These are phyloP conservation scores for Cacoxenus indagator DNA, from an alignment of 2,888 invertebrate genomes.

Conservation along the genomic window DNA sequence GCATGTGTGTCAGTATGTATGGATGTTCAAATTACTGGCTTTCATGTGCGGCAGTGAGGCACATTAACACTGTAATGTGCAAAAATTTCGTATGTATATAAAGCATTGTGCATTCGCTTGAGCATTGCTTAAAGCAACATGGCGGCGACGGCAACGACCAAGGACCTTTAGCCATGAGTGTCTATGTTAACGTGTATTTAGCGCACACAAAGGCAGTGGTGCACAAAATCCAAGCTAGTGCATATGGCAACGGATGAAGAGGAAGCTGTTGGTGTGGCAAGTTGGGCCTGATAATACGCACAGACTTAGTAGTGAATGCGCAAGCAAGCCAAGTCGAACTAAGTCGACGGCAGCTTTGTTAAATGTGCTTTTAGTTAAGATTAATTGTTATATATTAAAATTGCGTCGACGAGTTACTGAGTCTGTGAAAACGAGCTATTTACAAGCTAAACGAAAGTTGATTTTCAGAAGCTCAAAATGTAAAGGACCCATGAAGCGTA, in stretches of 20 bases:
- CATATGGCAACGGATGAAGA: conserved; percentile 45
- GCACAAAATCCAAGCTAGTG: conserved; percentile 44
- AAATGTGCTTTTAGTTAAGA: conserved; percentile 61
- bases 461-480: conserved; percentile 52
- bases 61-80: conserved; percentile 70
- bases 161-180: conserved; percentile 21
- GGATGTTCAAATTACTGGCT: conserved; percentile 58
- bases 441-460: conserved; percentile 68
- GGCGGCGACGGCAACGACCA: conserved; percentile 48
- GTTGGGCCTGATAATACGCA: conserved; percentile 33
- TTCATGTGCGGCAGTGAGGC: conserved; percentile 67
- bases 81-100: conserved; percentile 52
- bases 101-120: conserved; percentile 33
- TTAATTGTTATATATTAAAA: conserved; percentile 67
- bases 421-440: conserved; percentile 66
- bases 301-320: conserved; percentile 10
- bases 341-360: not conserved
- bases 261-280: not conserved
- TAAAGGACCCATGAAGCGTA: not conserved
- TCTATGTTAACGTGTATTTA: conserved; percentile 29
- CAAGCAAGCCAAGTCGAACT: not conserved
- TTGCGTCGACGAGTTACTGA: conserved; percentile 66
- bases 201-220: conserved; percentile 37
- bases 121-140: conserved; percentile 51
- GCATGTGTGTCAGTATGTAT: conserved; percentile 32